Base-by-base conservation (phyloP, 2,113 vertebrate genomes). In the Malaclemys terrapin region DNA sequence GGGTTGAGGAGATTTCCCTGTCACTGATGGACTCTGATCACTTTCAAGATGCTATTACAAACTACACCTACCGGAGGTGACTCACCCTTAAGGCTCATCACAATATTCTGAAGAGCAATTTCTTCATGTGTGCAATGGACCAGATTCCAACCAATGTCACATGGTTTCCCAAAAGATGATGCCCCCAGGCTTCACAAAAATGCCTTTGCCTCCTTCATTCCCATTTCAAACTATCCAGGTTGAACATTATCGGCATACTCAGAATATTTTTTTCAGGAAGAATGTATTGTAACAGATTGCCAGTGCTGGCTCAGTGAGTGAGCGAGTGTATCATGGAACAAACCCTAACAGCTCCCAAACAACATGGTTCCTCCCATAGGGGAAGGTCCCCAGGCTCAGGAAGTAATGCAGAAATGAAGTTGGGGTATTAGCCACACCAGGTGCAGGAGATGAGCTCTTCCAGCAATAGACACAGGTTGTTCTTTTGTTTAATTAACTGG, bases 91-190 rank as follows among this genome's bases (percentile, higher is more conserved):
- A 1, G 1, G 20, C 91, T 89, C 56, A 87, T 83, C 78, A 93
- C 89, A 94, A 80, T 87, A 85, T 79, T 75, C 94, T 75, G 69
- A 94, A 95, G 24, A 90, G 75, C 29, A 86, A n/a, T 17, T 47
- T 79, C 78, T 92, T 91, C 80, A 87, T 62, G 38, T 80, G 24
- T 3, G 86, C 85, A 90, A 93, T 65, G 27, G 35, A 93, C 78
- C 50, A 31, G 89, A 90, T 82, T 86, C 80, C 84, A 85, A 53
- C 54, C 56, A 80, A 42, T 10, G 54, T 0, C 0, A 16, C 38
- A 52, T 53, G 42, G 93, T 93, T 90, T 97, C 93, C 19, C 84
- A 87, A 89, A 75, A 4, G 52, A 91, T 5, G 24, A 91, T 35
- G 50, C 45, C 75, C 49, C 88, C 69, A 85, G 47, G 27, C 17